Percentiles rank a stretch among this genome's conserved stretches.
Conservation (phyloP, 2,113 vertebrate species). For the Misgurnus anguillicaudatus region DNA sequence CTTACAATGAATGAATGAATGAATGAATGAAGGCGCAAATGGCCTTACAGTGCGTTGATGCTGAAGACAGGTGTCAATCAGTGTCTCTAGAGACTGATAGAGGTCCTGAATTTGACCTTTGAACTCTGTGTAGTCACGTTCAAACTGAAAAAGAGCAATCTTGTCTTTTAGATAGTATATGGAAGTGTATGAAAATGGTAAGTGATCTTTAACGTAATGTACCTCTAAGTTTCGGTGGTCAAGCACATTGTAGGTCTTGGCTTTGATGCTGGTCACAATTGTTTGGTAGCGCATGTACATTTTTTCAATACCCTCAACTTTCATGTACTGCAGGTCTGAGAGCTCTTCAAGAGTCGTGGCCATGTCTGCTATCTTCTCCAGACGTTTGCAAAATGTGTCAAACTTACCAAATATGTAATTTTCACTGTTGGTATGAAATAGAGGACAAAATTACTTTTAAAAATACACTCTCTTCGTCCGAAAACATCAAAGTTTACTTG, state of each 20-base stretch:
- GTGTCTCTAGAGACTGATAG: slow-evolving; percentile 73
- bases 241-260: slow-evolving; percentile 80
- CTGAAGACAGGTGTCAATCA: slow-evolving; percentile 79
- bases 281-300: slow-evolving; percentile 72
- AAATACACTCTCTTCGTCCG: no score
- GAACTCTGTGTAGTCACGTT: slow-evolving; percentile 82
- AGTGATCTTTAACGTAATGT: background rate
- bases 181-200: background rate
- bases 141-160: slow-evolving; percentile 74
- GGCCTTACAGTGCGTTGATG: slow-evolving; percentile 74
- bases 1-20: no score
- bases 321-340: slow-evolving; percentile 70
- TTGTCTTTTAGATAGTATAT: background rate
- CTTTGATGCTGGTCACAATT: slow-evolving; percentile 71
- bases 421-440: slow-evolving; percentile 67
- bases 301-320: slow-evolving; percentile 81
- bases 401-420: slow-evolving; percentile 87
- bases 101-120: slow-evolving; percentile 74
- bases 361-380: slow-evolving; percentile 81
- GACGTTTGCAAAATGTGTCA: slow-evolving; percentile 79
- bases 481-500: no score
- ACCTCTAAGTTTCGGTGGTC: slow-evolving; percentile 81
- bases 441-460: background rate
- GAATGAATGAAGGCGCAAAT: no score
- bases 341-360: slow-evolving; percentile 75